Evolutionary conservation across 1,140 invertebrate species (phyloP).

Genomic region (Nasonia giraulti): DNA sequence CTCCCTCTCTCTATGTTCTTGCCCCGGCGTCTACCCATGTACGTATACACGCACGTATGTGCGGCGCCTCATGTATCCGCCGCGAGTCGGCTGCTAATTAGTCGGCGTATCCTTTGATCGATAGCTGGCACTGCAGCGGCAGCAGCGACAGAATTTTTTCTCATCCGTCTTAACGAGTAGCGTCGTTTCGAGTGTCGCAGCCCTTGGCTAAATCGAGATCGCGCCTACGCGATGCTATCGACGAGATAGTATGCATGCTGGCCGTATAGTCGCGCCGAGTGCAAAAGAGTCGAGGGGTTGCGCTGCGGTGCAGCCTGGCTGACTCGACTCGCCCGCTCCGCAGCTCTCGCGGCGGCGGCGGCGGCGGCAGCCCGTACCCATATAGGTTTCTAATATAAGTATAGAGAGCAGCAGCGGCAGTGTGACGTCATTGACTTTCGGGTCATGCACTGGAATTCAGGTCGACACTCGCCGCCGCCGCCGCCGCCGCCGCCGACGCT

Average conservation of each 20-base stretch:
- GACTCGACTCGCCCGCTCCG: too few species aligned
- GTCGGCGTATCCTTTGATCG: not conserved
- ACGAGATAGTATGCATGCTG: too few species aligned
- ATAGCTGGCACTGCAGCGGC: not conserved
- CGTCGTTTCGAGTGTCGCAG: too few species aligned
- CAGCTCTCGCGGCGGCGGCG: too few species aligned
- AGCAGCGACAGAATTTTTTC: not conserved
- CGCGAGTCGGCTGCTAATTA: not conserved
- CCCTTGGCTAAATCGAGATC: too few species aligned
- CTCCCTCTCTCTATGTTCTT: too few species aligned
- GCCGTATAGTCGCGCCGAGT: not conserved
- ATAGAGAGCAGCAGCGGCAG: not conserved
- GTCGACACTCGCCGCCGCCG: slow-evolving; percentile 47
- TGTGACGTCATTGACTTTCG: slow-evolving; percentile 60
- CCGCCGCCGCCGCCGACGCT: slow-evolving; percentile 3
- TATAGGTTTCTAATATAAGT: too few species aligned
- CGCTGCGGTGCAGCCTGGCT: not conserved
- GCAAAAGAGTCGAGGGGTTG: slow-evolving; percentile 24
- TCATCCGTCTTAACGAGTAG: not conserved
- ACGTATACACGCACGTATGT: too few species aligned
- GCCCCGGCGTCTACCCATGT: too few species aligned
- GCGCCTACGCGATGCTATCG: too few species aligned
- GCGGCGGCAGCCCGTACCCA: too few species aligned
- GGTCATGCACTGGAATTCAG: slow-evolving; percentile 62
- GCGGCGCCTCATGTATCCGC: too few species aligned